Evolutionary conservation across 2,797 vertebrate species (phyloP).

Genomic region (Anabas testudineus): DNA sequence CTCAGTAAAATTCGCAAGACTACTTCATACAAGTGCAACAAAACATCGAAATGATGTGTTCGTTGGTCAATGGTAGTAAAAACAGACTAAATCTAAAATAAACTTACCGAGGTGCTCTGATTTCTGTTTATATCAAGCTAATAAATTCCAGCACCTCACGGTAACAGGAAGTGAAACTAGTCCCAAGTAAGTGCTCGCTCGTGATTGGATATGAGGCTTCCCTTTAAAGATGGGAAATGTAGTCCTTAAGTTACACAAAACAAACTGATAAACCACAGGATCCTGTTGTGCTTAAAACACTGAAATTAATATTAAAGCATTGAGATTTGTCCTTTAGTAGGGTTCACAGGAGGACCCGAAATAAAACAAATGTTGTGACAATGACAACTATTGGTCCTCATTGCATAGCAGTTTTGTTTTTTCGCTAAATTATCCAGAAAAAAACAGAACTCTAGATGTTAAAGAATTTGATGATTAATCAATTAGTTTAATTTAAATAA

Average conservation of each 20-base stretch:
- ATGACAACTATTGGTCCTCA: no score
- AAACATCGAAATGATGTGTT: background rate
- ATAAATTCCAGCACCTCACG: slow-evolving; percentile 34
- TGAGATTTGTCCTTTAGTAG: background rate
- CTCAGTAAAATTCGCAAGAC: background rate
- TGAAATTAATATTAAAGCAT: background rate
- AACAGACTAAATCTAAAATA: background rate
- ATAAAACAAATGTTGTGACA: no score
- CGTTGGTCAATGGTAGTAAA: background rate
- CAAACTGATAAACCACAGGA: background rate
- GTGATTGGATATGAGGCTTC: slow-evolving; percentile 54
- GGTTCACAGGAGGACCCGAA: no score
- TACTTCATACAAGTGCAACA: background rate
- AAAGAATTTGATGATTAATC: no score
- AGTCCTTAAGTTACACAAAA: slow-evolving; percentile 38
- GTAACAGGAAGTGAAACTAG: slow-evolving; percentile 56
- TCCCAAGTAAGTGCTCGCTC: background rate
- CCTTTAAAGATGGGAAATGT: slow-evolving; percentile 54
- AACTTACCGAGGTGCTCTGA: slow-evolving; percentile 55
- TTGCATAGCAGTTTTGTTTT: no score
- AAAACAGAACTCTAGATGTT: no score
- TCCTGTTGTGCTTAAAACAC: background rate
- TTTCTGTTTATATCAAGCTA: slow-evolving; percentile 33
- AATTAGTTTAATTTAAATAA: no score
- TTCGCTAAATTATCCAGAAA: no score